Conservation (phyloP, 2,113 vertebrate genomes). For the Polypterus bichir region DNA sequence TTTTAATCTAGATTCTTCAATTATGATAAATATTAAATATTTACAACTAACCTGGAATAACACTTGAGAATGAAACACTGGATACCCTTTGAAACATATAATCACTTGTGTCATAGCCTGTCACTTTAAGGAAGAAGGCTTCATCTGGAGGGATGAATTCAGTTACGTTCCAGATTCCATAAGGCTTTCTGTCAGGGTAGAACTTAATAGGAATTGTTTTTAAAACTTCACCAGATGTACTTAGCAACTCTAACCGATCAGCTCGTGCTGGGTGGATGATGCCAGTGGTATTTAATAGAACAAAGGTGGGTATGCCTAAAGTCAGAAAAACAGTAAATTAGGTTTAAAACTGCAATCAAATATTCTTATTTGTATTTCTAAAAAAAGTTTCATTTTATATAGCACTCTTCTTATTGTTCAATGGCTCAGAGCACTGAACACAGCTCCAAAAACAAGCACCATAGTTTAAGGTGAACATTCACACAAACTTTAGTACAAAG, state of each 20-base stretch:
- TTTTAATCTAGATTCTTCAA: conserved; percentile 1
- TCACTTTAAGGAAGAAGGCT: conserved; percentile 83
- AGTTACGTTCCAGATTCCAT: conserved; percentile 86
- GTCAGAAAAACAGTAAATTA: conserved; percentile 3
- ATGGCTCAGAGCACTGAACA: too few relatives aligned
- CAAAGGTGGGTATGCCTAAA: conserved; percentile 80
- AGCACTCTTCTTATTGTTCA: too few relatives aligned
- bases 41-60: conserved; percentile 67
- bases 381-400: too few relatives aligned
- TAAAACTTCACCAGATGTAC: conserved; percentile 61
- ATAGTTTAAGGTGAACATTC: too few relatives aligned
- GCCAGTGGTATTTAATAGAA: conserved; percentile 85
- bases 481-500: too few relatives aligned
- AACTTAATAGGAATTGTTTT: conserved; percentile 80
- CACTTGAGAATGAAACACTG: conserved; percentile 84
- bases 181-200: conserved; percentile 69
- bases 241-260: conserved; percentile 76
- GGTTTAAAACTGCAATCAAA: neutral
- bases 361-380: too few relatives aligned
- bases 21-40: conserved; percentile 1
- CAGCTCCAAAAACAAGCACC: too few relatives aligned
- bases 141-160: conserved; percentile 83
- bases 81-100: conserved; percentile 87
- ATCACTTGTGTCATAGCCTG: conserved; percentile 72
- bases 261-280: conserved; percentile 67